Evolutionary conservation across 2,888 invertebrate species (phyloP), one percentile per base, ranked within the genome.

Genomic region (Deilephila porcellus): DNA sequence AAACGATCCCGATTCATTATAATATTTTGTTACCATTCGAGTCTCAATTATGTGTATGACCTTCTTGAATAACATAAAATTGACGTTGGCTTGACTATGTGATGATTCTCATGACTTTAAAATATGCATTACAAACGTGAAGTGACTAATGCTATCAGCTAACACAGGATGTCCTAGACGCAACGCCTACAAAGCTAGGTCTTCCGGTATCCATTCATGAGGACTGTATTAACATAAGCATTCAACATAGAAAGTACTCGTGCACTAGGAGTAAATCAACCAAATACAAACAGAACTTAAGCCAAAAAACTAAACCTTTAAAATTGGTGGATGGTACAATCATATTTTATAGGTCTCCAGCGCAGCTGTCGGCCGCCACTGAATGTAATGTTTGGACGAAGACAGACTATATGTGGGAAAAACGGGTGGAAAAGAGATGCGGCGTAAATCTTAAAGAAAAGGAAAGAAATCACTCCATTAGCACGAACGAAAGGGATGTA

Each of bases 361-460:
- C 86, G 91, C 93, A 93, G 93, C 94, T 93, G 93, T 91, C 91
- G 90, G 88, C 90, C 90, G 86, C 86, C 88, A 74, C 85, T 87
- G 84, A 88, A 86, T 88, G 88, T 91, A 91, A 90, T 93, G 93
- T 94, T 94, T 94, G 94, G 94, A 94, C 86, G 90, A 93, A 92
- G 94, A 94, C 88, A 89, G 86, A 90, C 84, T 81, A 93, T 94
- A 90, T 86, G 85, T 90, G 92, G 90, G 91, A 92, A 91, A 90
- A 90, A 82, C 84, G 80, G 81, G 93, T 85, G 86, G 85, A 88
- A 94, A 87, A 86, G 92, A 87, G 94, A 94, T 84, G 83, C 81
- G 85, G 82, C 77, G 86, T 88, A 86, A 89, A 90, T 88, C 86
- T 87, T 86, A 87, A 86, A 88, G 93, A 94, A 88, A 88, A 90